A percentile compares a stretch with the other conserved stretches of the same genome.
Conservation (phyloP, 2,888 invertebrate genomes). For the Cantharis nigra region DNA sequence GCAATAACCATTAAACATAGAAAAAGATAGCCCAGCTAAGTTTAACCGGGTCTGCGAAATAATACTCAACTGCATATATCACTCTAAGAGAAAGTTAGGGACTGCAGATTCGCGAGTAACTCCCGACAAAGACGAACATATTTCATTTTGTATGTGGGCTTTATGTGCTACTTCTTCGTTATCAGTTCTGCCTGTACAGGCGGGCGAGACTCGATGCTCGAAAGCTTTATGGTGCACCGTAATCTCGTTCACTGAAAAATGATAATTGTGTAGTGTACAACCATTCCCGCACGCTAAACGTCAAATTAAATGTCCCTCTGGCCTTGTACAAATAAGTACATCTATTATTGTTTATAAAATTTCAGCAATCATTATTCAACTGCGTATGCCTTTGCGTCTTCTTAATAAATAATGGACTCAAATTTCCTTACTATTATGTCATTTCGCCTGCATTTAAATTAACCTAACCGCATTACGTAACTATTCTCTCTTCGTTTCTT, state of each 20-base stretch:
- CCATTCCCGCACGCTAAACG: conserved; percentile 18
- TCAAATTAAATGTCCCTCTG: conserved; percentile 10
- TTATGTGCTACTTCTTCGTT: conserved; percentile 50
- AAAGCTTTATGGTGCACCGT: conserved; percentile 28
- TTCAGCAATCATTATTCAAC: background rate
- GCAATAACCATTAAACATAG: conserved; percentile 54
- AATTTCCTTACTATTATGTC: background rate
- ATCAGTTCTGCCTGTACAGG: conserved; percentile 51
- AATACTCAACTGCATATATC: conserved; percentile 51
- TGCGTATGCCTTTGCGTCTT: background rate
- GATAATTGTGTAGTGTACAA: conserved; percentile 26
- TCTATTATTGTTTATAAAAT: conserved; percentile 4
- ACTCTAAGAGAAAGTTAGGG: conserved; percentile 35
- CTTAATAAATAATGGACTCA: background rate
- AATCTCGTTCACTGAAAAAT: conserved; percentile 31
- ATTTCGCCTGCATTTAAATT: background rate
- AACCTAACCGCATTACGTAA: background rate
- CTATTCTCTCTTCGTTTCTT: background rate
- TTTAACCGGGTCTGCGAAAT: conserved; percentile 48
- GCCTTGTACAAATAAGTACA: background rate
- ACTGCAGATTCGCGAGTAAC: conserved; percentile 27
- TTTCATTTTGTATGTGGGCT: conserved; percentile 53
- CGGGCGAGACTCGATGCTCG: conserved; percentile 32
- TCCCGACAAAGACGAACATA: conserved; percentile 51
- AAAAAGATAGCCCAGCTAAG: conserved; percentile 51